Percentiles rank a stretch among this genome's conserved stretches.
These are phyloP conservation scores for Eptesicus fuscus DNA, from an alignment of 2,113 vertebrate genomes.

Conservation along the genomic window DNA sequence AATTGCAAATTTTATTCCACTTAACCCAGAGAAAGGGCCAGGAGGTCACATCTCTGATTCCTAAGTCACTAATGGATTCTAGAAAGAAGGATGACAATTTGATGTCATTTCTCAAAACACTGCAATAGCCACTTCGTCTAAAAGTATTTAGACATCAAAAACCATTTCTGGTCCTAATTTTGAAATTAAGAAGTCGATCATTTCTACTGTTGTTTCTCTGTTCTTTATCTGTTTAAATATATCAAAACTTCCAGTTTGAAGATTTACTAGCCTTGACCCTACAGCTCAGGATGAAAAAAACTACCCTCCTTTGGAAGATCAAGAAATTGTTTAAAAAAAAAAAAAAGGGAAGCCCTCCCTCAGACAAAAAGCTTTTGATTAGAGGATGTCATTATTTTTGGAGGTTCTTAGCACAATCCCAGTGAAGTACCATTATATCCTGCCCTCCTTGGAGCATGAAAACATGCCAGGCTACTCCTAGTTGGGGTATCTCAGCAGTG, in stretches of 20 bases:
- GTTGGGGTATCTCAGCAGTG: neutral
- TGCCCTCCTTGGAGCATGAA: neutral
- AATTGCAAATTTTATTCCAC: neutral
- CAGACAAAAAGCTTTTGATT: conserved; percentile 48
- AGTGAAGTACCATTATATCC: neutral
- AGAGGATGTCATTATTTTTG: conserved; percentile 14
- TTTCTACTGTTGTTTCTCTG: neutral
- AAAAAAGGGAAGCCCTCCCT: neutral
- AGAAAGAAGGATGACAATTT: neutral
- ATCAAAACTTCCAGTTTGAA: neutral
- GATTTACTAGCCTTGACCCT: neutral
- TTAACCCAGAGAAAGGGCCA: neutral
- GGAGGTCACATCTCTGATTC: neutral
- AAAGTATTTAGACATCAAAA: neutral
- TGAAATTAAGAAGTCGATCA: neutral
- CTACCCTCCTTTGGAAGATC: neutral
- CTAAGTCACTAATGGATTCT: neutral
- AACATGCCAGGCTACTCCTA: neutral
- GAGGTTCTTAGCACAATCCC: conserved; percentile 2
- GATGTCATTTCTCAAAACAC: neutral
- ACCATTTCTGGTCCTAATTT: neutral
- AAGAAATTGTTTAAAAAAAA: neutral
- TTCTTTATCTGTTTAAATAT: neutral
- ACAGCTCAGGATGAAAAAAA: neutral
- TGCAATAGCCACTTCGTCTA: neutral